Percentiles rank a stretch among this genome's conserved stretches.
These are phyloP conservation scores for Otocyon megalotis DNA, from an alignment of 2,113 vertebrate species.

Conservation along the genomic window DNA sequence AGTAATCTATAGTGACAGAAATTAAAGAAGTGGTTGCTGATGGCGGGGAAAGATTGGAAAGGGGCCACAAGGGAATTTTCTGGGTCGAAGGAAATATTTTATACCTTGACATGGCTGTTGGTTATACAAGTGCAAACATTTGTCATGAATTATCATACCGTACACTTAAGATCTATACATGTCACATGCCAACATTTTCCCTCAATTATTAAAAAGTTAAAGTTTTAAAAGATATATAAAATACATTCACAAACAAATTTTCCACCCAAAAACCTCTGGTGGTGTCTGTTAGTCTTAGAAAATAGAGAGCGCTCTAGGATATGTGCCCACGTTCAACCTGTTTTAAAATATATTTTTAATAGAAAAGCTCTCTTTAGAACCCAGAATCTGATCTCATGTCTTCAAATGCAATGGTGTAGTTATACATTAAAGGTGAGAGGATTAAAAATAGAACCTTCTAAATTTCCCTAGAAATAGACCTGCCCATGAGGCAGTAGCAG, in stretches of 20 bases:
- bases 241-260: neutral
- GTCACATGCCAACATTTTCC: neutral
- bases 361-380: neutral
- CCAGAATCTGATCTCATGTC: neutral
- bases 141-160: neutral
- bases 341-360: neutral
- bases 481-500: neutral
- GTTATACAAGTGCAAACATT: neutral
- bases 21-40: neutral
- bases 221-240: neutral
- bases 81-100: neutral
- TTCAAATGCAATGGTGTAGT: neutral
- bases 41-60: neutral
- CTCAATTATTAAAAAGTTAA: neutral
- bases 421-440: neutral
- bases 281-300: neutral
- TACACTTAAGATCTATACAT: neutral
- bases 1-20: neutral
- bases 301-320: neutral
- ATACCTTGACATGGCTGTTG: neutral
- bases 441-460: constrained; percentile 2
- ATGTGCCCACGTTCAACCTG: neutral
- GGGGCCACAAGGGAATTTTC: neutral
- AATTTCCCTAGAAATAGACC: constrained; percentile 49
- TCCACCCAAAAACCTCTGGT: neutral